Base-by-base conservation (phyloP, 1,140 invertebrate genomes). In the Dendrolimus kikuchii region DNA sequence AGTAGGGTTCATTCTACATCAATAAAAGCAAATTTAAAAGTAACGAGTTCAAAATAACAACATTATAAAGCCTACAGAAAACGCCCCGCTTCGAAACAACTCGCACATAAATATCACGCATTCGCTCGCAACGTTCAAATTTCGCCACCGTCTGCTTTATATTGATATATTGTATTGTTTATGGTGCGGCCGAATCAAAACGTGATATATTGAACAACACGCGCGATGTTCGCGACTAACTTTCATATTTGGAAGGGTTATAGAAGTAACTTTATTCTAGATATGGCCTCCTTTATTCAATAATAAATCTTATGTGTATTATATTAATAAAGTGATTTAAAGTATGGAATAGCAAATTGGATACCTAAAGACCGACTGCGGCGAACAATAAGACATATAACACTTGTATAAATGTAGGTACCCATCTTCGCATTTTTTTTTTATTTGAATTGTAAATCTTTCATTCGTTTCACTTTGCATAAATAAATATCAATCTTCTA, bases 151-250 rank as follows among this genome's bases (percentile, higher is more conserved):
- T 82, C 74, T 82, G 81, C 74, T 72, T 79, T 73, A 77, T 83
- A 82, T 82, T 86, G 82, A 86, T 86, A 86, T 86, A 86, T 86
- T 82, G 79, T 86, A 83, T 86, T 86, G 82, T 86, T 86, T 86
- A 86, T 83, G 81, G 82, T 72, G 72, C 78, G 77, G 77, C 80
- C 79, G 76, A 86, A 86, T 86, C 82, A 86, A 86, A 86, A 86
- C 68, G 77, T 86, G 82, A 86, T 86, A 83, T 86, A 86, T 86
- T 75, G 78, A 71, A 67, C 68, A 71, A 71, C 76, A 69, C 74
- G 74, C 73, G 77, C 70, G 74, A 61, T 73, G 74, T 75, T 75
- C 77, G 74, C 77, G 71, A 75, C 66, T 74, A 81, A 85, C 78
- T 83, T 81, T 83, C 79, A 71, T 83, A 83, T 83, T 85, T 75